These are phyloP conservation scores for Mirounga angustirostris DNA, from an alignment of 2,113 vertebrate genomes.

Conservation along the genomic window DNA sequence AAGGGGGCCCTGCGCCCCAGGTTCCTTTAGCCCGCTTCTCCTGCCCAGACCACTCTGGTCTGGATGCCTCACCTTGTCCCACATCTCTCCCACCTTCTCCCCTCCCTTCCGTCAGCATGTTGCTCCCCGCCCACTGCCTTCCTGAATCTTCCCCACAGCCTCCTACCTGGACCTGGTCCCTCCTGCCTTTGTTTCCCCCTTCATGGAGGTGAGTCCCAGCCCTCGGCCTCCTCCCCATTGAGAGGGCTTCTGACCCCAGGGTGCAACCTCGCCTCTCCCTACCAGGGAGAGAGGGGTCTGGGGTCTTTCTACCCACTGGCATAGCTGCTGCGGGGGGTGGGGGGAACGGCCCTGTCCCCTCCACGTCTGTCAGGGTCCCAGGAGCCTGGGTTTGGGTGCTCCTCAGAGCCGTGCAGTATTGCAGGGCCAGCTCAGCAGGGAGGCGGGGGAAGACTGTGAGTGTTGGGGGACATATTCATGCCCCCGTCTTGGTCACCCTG, in stretches of 20 bases:
- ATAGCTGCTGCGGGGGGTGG: fast-evolving
- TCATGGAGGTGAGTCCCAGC: neutral
- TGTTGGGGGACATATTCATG: fast-evolving
- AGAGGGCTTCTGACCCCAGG: neutral
- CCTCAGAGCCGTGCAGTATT: neutral
- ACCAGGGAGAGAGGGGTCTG: neutral
- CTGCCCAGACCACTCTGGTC: neutral
- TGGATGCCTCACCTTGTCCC: fast-evolving
- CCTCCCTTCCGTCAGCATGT: neutral
- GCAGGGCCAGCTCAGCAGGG: neutral
- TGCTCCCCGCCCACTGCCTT: neutral
- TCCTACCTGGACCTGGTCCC: neutral
- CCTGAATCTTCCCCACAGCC: neutral
- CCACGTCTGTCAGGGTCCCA: neutral
- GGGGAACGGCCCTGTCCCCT: neutral
- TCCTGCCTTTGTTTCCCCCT: neutral
- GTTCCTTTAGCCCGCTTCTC: neutral
- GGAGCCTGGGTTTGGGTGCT: fast-evolving
- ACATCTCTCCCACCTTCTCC: neutral
- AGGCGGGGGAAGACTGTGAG: neutral
- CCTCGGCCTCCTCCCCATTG: neutral
- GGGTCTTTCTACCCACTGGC: neutral
- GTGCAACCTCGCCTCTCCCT: neutral
- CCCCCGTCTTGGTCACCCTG: neutral
- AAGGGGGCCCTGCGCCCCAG: fast-evolving